Evolutionary conservation across 2,797 vertebrate genomes (phyloP).

Genomic region (Anabas testudineus): DNA sequence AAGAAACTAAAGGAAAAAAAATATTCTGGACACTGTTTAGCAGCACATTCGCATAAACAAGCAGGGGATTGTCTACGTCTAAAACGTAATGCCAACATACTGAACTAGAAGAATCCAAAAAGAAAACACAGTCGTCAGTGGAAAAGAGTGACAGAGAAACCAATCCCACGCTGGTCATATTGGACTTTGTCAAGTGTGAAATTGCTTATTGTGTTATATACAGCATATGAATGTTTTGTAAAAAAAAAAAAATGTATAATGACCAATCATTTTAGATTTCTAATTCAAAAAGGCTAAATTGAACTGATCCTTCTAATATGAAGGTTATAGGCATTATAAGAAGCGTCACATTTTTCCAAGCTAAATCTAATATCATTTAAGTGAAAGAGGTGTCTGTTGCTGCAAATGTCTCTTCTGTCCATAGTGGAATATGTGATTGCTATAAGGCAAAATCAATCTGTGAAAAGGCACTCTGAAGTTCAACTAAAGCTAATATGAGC

Average conservation of each 20-base stretch:
- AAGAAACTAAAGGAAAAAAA: constrained; percentile 12
- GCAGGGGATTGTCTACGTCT: not conserved
- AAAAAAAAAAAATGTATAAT: not conserved
- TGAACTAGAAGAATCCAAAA: not conserved
- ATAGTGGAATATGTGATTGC: no score
- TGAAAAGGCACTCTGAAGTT: not conserved
- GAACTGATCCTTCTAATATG: no score
- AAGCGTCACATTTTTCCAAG: no score
- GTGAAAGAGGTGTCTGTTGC: no score
- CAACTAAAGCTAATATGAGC: not conserved
- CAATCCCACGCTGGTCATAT: not conserved
- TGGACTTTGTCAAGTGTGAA: not conserved
- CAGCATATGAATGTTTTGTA: not conserved
- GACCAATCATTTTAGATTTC: not conserved
- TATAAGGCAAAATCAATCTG: no score
- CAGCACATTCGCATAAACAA: constrained; percentile 19
- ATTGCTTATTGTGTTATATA: no score
- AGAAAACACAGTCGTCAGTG: not conserved
- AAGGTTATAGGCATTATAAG: no score
- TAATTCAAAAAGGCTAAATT: not conserved
- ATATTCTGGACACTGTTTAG: constrained; percentile 6
- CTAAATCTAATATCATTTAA: no score
- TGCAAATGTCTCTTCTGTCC: no score
- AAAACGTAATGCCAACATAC: not conserved
- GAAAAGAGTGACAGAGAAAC: not conserved